A percentile compares a stretch with the other conserved stretches of the same genome.
Conservation (phyloP, 2,888 invertebrate genomes). For the Lamellibrachia columna region DNA sequence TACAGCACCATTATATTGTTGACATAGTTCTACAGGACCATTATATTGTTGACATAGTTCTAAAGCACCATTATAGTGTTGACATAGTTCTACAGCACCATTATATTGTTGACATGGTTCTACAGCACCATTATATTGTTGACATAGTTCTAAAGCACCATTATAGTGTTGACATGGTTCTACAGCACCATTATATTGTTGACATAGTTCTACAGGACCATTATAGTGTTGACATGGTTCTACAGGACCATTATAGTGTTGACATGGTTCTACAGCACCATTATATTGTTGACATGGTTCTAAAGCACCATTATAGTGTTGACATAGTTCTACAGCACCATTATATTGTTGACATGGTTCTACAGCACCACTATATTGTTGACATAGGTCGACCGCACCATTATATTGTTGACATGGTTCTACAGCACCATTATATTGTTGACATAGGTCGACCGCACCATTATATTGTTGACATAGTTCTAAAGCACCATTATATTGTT, state of each 20-base stretch:
- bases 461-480: background rate
- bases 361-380: background rate
- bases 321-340: background rate
- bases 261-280: background rate
- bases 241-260: background rate
- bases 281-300: background rate
- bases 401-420: background rate
- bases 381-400: background rate
- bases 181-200: background rate
- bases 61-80: no score
- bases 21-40: no score
- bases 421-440: background rate
- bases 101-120: background rate
- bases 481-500: background rate
- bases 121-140: background rate
- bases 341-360: background rate
- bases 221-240: background rate
- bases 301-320: background rate
- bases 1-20: no score
- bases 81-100: background rate
- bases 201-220: background rate
- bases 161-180: background rate
- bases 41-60: no score
- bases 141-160: background rate
- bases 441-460: background rate